A percentile compares a stretch with the other conserved stretches of the same genome.
These are phyloP conservation scores for Luffia ferchaultella DNA, from an alignment of 2,888 invertebrate genomes.

Conservation along the genomic window DNA sequence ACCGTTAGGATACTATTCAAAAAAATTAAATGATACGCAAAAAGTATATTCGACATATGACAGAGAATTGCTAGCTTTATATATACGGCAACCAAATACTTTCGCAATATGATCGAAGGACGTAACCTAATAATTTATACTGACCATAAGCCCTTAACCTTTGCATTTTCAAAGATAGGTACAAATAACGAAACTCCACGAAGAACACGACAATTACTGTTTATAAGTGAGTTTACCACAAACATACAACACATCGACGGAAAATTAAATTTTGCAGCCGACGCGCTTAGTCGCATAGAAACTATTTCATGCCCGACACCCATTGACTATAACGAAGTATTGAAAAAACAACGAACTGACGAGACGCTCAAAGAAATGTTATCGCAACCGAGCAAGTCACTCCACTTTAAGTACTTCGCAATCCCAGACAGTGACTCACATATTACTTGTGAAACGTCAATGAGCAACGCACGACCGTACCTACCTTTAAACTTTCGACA, in stretches of 20 bases:
- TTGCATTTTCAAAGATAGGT: neutral
- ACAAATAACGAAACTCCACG: conserved; percentile 12
- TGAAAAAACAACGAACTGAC: conserved; percentile 5
- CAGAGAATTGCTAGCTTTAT: conserved; percentile 15
- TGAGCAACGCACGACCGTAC: conserved; percentile 3
- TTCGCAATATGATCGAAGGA: conserved; percentile 12
- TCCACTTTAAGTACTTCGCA: neutral
- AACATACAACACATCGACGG: conserved; percentile 13
- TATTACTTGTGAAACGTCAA: neutral
- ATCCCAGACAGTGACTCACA: neutral
- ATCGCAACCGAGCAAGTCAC: neutral
- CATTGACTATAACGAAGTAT: conserved; percentile 13
- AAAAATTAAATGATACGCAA: conserved; percentile 8
- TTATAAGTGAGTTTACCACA: conserved; percentile 16
- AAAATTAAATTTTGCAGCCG: conserved; percentile 13
- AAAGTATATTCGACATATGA: conserved; percentile 14
- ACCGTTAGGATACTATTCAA: conserved; percentile 13
- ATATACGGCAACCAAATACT: conserved; percentile 10
- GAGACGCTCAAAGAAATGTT: neutral
- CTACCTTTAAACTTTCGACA: neutral
- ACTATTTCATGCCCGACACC: conserved; percentile 10
- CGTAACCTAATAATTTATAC: conserved; percentile 1
- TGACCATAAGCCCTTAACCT: conserved; percentile 7
- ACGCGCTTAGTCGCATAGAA: conserved; percentile 14
- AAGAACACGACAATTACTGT: conserved; percentile 13